A percentile compares a stretch with the other conserved stretches of the same genome.
Evolutionary conservation across 2,888 invertebrate species (phyloP).

Genomic region (Cataglyphis albicans): DNA sequence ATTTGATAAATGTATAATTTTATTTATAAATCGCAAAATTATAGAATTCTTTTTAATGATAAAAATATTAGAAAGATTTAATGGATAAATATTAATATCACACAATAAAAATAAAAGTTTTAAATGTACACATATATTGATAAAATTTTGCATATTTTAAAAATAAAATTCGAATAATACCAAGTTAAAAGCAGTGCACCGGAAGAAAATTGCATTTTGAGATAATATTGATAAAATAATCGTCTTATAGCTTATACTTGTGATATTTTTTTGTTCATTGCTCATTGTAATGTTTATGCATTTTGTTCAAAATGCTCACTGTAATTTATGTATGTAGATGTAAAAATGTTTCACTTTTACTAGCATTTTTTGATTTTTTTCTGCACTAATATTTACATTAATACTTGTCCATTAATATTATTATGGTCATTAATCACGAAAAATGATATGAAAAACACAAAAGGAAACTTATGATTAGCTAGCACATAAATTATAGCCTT

Average conservation of each 20-base stretch:
- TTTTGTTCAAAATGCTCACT: too few relatives aligned
- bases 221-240: background rate
- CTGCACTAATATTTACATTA: conserved; percentile 16
- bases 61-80: background rate
- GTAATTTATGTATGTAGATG: background rate
- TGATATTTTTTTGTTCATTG: background rate
- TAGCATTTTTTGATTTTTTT: background rate
- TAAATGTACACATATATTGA: background rate
- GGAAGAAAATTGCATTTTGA: background rate
- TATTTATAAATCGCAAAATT: background rate
- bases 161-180: background rate
- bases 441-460: background rate
- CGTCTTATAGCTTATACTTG: background rate
- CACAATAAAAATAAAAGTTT: background rate
- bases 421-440: conserved; percentile 23
- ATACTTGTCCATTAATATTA: conserved; percentile 7
- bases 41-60: background rate
- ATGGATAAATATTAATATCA: background rate
- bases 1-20: background rate
- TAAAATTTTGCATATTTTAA: background rate
- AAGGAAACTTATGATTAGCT: conserved; percentile 13
- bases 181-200: too few relatives aligned
- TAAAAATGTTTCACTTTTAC: background rate
- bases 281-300: too few relatives aligned
- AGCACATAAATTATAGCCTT: background rate